phyloP scores from a whole-genome alignment of 2,888 invertebrate species.

The Hermaeophaga mercurialis region DNA sequence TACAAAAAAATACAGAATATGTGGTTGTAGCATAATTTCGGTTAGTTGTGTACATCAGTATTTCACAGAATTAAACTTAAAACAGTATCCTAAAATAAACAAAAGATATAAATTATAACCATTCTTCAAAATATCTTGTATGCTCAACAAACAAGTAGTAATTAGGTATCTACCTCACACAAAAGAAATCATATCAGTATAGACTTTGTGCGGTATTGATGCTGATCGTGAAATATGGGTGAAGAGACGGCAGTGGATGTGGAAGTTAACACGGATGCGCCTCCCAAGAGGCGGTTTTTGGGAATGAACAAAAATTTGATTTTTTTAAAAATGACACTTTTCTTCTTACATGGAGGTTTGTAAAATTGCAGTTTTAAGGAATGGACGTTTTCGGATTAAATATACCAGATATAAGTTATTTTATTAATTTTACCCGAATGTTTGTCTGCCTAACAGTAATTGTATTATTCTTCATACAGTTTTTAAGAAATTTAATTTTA shows the following conservation, averaged over 20 bases:
- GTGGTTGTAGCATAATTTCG: too few species aligned
- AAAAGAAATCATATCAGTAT: slow-evolving; percentile 36
- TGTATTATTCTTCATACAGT: too few species aligned
- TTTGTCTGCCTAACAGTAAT: too few species aligned
- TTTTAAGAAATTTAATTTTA: too few species aligned
- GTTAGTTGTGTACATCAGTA: too few species aligned
- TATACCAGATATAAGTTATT: too few species aligned
- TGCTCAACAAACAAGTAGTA: slow-evolving; percentile 40
- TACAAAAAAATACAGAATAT: too few species aligned
- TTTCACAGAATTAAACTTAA: neutral
- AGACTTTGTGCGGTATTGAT: slow-evolving; percentile 31
- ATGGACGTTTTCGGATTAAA: neutral
- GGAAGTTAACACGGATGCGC: slow-evolving; percentile 55
- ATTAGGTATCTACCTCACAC: slow-evolving; percentile 25
- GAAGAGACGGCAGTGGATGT: slow-evolving; percentile 58
- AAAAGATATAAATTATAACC: slow-evolving; percentile 5
- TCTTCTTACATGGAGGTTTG: slow-evolving; percentile 81
- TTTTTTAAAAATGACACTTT: slow-evolving; percentile 80
- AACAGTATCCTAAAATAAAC: slow-evolving; percentile 3
- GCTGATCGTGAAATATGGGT: slow-evolving; percentile 47
- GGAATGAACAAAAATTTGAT: slow-evolving; percentile 78
- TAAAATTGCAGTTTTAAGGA: slow-evolving; percentile 23
- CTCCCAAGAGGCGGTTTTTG: slow-evolving; percentile 44
- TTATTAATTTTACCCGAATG: too few species aligned
- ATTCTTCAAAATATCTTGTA: slow-evolving; percentile 24